phyloP scores from a whole-genome alignment of 2,888 invertebrate species.

The Malacosoma neustria region DNA sequence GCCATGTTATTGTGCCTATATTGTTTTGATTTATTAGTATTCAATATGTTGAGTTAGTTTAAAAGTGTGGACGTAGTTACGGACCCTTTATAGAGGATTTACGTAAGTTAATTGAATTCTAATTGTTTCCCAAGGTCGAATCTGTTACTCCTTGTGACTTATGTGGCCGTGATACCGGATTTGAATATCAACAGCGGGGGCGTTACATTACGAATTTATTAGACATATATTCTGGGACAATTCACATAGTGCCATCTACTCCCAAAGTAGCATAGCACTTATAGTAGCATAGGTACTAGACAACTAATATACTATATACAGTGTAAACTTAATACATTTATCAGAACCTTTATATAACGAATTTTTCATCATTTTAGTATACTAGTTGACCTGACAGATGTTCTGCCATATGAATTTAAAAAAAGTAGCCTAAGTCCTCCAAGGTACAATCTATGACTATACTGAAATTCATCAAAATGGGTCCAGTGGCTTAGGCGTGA shows the following conservation, averaged over 20 bases:
- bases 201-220: not conserved
- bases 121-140: conserved; percentile 22
- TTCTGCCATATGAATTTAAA: no score
- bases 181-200: not conserved
- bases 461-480: no score
- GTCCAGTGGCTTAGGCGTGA: no score
- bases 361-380: no score
- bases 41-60: not conserved
- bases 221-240: not conserved
- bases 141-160: conserved; percentile 1
- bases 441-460: no score
- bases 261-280: not conserved
- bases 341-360: no score
- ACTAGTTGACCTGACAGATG: no score
- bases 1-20: not conserved
- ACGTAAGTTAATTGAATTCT: conserved; percentile 20
- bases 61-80: not conserved
- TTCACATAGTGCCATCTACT: no score
- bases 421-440: no score
- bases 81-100: conserved; percentile 3
- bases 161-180: conserved; percentile 1
- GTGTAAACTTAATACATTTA: not conserved
- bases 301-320: not conserved
- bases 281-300: not conserved
- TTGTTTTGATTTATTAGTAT: not conserved